Evolutionary conservation across 2,113 vertebrate genomes (phyloP), one percentile per base, ranked within the genome.

Genomic region (Atrichornis clamosus): DNA sequence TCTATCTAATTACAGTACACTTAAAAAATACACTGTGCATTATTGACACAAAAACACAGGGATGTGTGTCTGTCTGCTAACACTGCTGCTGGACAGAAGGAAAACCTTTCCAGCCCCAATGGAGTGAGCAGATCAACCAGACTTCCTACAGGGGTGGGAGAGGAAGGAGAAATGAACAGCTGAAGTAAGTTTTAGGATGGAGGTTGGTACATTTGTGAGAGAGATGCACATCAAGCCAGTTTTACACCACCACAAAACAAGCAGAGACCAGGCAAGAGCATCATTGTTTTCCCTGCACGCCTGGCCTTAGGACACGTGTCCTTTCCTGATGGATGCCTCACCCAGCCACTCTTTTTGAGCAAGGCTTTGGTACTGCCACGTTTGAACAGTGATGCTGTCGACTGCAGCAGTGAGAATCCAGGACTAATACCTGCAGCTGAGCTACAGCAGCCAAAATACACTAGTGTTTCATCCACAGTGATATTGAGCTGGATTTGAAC

Each of bases 1-100:
- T 96, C 85, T 52, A 81, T 76, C 92, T 93, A 90, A 96, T 97
- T 96, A 94, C 68, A 78, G 60, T 20, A 81, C 82, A 60, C 75
- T 96, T 91, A 37, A 93, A 94, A 95, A 93, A 59, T 83, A 90
- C 49, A 44, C 55, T 35, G 35, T 65, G 42, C 22, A 19, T 88
- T 94, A 87, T 15, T 93, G 93, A 95, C 89, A 87, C 47, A 59
- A 77, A 95, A 96, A 11, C 83, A 89, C 28, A 24, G 55, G 58
- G 60, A 26, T 44, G 9, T 23, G 15, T 13, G 9, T 64, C 62
- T 82, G 58, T n/a, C 81, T 81, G 68, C 55, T 84, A 52, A 82
- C 83, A 84, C 12, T 56, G 69, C 79, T 6, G 2, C 47, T 30
- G 81, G 81, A 49, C 89, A 89, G 58, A 72, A 84, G 42, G 68